Conservation (phyloP, 2,888 invertebrate species). For the Parthenolecanium corni region DNA sequence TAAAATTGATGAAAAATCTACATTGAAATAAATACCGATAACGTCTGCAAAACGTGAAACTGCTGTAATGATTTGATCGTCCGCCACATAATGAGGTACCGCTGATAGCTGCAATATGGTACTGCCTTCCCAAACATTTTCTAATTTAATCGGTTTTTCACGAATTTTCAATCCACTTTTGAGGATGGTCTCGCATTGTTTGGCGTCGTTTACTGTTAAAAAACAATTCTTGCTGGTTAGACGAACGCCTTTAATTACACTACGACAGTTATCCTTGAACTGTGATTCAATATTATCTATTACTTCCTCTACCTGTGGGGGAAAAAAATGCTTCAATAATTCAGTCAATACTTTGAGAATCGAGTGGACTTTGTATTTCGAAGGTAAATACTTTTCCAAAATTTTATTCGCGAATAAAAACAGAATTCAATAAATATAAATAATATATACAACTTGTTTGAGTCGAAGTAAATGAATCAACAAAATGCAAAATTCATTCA, state of each 20-base stretch:
- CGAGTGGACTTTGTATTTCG: too few species aligned
- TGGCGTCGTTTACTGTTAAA: slow-evolving; percentile 1
- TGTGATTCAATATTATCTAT: slow-evolving; percentile 18
- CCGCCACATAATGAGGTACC: slow-evolving; percentile 37
- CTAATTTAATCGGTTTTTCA: slow-evolving; percentile 34
- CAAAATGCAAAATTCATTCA: too few species aligned
- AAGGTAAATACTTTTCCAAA: too few species aligned
- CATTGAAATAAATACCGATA: slow-evolving; percentile 34
- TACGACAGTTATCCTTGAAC: slow-evolving; percentile 5
- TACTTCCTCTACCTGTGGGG: slow-evolving; percentile 13
- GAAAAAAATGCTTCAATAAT: too few species aligned
- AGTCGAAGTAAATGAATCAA: too few species aligned
- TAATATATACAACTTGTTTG: too few species aligned
- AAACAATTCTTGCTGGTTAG: slow-evolving; percentile 6
- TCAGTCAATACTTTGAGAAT: too few species aligned
- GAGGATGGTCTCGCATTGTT: slow-evolving; percentile 1
- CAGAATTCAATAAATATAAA: too few species aligned
- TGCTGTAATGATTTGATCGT: slow-evolving; percentile 36
- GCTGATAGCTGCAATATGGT: slow-evolving; percentile 37
- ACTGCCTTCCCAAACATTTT: slow-evolving; percentile 37
- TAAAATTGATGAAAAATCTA: too few species aligned
- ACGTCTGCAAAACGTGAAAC: slow-evolving; percentile 37
- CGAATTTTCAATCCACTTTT: slow-evolving; percentile 27
- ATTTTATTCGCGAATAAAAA: too few species aligned
- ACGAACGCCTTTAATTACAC: slow-evolving; percentile 7